Percentiles rank a stretch among this genome's conserved stretches.
phyloP scores from a whole-genome alignment of 2,888 invertebrate species.

The Therioaphis trifolii region DNA sequence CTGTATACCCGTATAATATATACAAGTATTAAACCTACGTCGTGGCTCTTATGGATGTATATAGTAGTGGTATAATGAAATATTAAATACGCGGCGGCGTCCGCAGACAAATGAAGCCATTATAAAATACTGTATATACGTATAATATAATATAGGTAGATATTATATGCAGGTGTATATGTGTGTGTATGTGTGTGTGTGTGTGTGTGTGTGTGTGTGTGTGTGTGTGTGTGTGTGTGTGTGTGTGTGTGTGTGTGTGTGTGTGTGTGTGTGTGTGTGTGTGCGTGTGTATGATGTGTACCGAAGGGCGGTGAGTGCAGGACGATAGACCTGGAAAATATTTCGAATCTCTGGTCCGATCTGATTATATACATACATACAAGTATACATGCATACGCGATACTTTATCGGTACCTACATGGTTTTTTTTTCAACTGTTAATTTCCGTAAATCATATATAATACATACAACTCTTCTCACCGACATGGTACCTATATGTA shows the following conservation, averaged over 20 bases:
- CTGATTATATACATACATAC: neutral
- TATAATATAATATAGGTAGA: too few species aligned
- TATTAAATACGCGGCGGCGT: constrained; percentile 34
- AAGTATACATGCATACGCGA: neutral
- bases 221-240: too few species aligned
- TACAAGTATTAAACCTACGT: neutral
- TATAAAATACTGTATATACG: constrained; percentile 7
- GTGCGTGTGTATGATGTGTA: too few species aligned
- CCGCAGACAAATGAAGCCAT: constrained; percentile 47
- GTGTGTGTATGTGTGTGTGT: neutral
- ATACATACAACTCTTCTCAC: neutral
- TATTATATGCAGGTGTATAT: neutral
- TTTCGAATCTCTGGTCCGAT: constrained; percentile 49
- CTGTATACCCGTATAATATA: neutral
- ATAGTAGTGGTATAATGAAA: constrained; percentile 9
- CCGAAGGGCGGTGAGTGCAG: neutral
- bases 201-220: neutral
- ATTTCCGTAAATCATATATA: too few species aligned
- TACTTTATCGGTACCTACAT: too few species aligned
- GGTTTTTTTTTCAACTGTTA: too few species aligned
- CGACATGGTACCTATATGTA: neutral
- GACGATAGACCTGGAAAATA: constrained; percentile 1
- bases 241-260: neutral
- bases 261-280: neutral
- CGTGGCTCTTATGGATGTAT: neutral